Evolutionary conservation across 2,797 vertebrate genomes (phyloP).

Genomic region (Falco novaeseelandiae): DNA sequence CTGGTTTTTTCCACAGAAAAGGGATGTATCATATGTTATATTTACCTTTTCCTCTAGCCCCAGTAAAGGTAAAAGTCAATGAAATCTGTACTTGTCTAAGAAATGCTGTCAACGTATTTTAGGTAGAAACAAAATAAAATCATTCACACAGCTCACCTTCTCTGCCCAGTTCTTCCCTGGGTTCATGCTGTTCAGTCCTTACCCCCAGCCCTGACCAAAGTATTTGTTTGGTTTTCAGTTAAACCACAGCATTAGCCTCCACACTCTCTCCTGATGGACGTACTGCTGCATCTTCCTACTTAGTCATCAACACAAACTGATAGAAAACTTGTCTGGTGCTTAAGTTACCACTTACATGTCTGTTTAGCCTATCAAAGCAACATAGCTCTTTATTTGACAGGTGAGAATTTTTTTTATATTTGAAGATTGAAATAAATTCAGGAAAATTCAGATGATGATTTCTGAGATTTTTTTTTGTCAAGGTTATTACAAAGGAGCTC

Average conservation of each 20-base stretch:
- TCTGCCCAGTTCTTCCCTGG: not conserved
- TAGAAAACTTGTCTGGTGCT: not conserved
- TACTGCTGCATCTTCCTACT: not conserved
- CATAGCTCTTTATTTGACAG: not conserved
- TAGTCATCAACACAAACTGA: not conserved
- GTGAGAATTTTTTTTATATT: not conserved
- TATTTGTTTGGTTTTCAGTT: not conserved
- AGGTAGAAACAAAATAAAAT: not conserved
- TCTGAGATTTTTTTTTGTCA: not conserved
- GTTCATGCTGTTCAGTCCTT: not conserved
- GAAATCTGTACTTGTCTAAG: not conserved
- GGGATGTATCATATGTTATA: not conserved
- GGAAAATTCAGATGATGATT: not conserved
- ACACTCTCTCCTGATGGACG: not conserved
- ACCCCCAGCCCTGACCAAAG: not conserved
- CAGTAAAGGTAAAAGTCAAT: not conserved
- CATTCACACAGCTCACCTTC: not conserved
- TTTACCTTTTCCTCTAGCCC: not conserved
- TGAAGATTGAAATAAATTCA: not conserved
- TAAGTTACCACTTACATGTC: not conserved
- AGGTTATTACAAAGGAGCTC: not conserved
- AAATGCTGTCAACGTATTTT: not conserved
- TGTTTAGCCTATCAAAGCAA: not conserved
- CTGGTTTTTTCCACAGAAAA: not conserved
- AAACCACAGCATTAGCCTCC: not conserved